These are phyloP conservation scores for Gryllus bimaculatus DNA, from an alignment of 1,140 invertebrate species.

Conservation along the genomic window DNA sequence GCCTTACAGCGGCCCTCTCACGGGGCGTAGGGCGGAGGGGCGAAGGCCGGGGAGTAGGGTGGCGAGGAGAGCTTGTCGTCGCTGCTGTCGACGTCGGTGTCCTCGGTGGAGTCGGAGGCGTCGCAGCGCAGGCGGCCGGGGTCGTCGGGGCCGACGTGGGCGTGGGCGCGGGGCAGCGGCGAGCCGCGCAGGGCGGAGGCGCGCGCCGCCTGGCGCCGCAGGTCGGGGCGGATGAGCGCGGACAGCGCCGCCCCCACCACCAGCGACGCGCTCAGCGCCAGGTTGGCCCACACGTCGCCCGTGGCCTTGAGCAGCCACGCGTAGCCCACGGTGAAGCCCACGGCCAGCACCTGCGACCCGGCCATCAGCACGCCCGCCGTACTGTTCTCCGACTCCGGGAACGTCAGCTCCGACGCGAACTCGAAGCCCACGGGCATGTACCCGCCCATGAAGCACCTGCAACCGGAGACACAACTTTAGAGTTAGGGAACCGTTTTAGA, in stretches of 20 bases:
- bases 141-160: too few species aligned
- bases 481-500: too few species aligned
- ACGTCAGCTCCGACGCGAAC: conserved; percentile 54
- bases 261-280: conserved; percentile 50
- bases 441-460: conserved; percentile 54
- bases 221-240: conserved; percentile 60
- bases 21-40: too few species aligned
- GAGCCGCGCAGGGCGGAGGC: background rate
- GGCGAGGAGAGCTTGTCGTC: too few species aligned
- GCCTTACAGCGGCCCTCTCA: too few species aligned
- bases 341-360: conserved; percentile 40
- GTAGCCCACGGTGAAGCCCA: conserved; percentile 61
- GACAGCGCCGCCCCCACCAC: conserved; percentile 59
- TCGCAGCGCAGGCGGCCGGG: background rate
- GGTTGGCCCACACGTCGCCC: conserved; percentile 59
- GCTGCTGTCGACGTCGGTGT: too few species aligned
- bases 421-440: conserved; percentile 56
- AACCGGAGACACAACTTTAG: background rate
- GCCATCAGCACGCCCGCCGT: conserved; percentile 30
- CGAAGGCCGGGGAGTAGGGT: too few species aligned
- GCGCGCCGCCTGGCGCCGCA: conserved; percentile 59
- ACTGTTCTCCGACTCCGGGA: conserved; percentile 47
- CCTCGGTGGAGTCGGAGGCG: background rate
- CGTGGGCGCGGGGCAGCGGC: background rate
- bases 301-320: conserved; percentile 43